phyloP scores from a whole-genome alignment of 2,888 invertebrate species.

The Epistrophe grossulariae region DNA sequence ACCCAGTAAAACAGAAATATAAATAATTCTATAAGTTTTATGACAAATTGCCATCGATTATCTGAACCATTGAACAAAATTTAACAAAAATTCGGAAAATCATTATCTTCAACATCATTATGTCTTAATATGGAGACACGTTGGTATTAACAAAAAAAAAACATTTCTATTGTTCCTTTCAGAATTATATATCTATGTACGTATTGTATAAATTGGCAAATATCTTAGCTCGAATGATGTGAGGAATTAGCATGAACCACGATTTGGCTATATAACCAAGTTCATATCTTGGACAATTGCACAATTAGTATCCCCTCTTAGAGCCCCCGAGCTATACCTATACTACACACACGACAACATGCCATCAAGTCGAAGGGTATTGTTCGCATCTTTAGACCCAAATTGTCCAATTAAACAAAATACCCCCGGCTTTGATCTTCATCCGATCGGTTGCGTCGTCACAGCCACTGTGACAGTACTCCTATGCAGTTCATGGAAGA shows the following conservation, averaged over 20 bases:
- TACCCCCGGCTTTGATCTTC: conserved; percentile 69
- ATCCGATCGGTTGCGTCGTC: conserved; percentile 25
- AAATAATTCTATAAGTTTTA: background rate
- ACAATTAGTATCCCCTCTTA: conserved; percentile 56
- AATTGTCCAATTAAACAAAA: conserved; percentile 76
- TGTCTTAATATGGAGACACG: conserved; percentile 71
- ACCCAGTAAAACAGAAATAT: background rate
- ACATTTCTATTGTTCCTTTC: conserved; percentile 69
- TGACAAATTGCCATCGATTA: conserved; percentile 1
- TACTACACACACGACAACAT: conserved; percentile 59
- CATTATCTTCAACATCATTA: conserved; percentile 46
- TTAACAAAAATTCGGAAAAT: background rate
- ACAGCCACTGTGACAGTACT: conserved; percentile 41
- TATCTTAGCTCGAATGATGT: conserved; percentile 1
- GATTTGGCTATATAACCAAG: conserved; percentile 40
- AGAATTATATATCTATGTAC: background rate
- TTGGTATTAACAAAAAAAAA: conserved; percentile 45
- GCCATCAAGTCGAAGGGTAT: conserved; percentile 68
- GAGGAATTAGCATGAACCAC: conserved; percentile 75
- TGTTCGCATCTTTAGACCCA: conserved; percentile 67
- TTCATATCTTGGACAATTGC: conserved; percentile 60
- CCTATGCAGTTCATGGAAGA: conserved; percentile 3
- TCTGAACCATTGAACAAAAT: no score
- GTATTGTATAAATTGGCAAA: background rate
- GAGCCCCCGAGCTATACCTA: conserved; percentile 35